These are phyloP conservation scores for Centropyge bicolor DNA, from an alignment of 2,797 vertebrate genomes.

Conservation along the genomic window DNA sequence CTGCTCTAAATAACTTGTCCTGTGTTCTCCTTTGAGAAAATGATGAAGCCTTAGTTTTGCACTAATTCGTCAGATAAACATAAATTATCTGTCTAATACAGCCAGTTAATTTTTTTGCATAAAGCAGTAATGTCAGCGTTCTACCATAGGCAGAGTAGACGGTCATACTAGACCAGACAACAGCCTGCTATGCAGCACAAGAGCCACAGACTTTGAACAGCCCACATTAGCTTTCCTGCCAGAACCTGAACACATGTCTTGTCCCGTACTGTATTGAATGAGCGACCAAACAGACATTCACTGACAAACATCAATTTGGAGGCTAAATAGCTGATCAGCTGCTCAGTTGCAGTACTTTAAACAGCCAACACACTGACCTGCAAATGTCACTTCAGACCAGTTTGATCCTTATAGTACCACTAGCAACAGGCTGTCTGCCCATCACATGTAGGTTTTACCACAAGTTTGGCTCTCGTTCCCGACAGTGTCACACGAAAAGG, in stretches of 20 bases:
- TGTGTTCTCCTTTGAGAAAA: not conserved
- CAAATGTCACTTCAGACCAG: not conserved
- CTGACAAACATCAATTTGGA: too few species aligned
- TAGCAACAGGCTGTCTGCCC: not conserved
- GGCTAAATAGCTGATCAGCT: too few species aligned
- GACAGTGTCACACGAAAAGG: not conserved
- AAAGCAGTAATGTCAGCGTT: not conserved
- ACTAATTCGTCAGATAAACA: not conserved
- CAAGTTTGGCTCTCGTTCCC: not conserved
- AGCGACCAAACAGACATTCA: not conserved
- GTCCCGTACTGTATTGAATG: not conserved
- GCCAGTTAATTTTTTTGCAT: too few species aligned
- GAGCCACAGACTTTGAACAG: not conserved
- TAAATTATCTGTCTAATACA: too few species aligned
- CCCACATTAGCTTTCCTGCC: too few species aligned
- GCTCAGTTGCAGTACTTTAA: too few species aligned
- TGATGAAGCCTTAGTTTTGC: too few species aligned
- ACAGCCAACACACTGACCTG: too few species aligned
- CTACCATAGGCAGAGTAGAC: not conserved
- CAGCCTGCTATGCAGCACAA: not conserved
- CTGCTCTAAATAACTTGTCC: too few species aligned
- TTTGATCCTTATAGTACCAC: not conserved
- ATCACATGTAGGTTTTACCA: not conserved
- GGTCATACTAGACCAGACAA: too few species aligned
- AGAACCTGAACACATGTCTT: not conserved